Evolutionary conservation across 2,113 vertebrate genomes (phyloP).

Genomic region (Misgurnus mizolepis): DNA sequence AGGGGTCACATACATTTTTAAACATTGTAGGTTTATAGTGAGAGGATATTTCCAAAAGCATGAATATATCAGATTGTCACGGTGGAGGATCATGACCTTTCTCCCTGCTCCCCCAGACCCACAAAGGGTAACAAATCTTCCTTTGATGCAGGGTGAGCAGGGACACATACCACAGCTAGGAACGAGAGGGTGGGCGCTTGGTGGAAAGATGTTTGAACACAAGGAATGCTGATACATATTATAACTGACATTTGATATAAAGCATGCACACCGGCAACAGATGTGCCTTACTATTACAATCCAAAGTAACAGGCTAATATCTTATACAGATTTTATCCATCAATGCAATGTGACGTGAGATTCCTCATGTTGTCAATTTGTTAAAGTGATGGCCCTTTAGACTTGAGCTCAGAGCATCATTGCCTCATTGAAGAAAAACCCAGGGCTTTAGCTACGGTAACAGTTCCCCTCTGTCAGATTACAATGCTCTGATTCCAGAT

Average conservation of each 20-base stretch:
- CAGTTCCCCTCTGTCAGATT: slow-evolving; percentile 60
- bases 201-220: not conserved
- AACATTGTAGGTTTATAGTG: not conserved
- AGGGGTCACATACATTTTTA: not conserved
- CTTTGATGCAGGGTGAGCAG: slow-evolving; percentile 26
- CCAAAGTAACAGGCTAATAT: too few species aligned
- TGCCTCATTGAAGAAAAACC: slow-evolving; percentile 39
- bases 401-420: slow-evolving; percentile 21
- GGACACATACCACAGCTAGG: slow-evolving; percentile 11
- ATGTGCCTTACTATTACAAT: not conserved
- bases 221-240: slow-evolving; percentile 2
- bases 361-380: slow-evolving; percentile 17
- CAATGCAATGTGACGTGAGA: not conserved
- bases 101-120: not conserved
- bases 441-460: slow-evolving; percentile 51
- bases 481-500: slow-evolving; percentile 59
- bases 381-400: slow-evolving; percentile 25
- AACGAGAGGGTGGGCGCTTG: not conserved
- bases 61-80: not conserved
- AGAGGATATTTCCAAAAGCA: slow-evolving; percentile 22
- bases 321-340: slow-evolving; percentile 7
- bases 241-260: slow-evolving; percentile 16
- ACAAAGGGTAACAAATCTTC: slow-evolving; percentile 24
- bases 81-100: slow-evolving; percentile 33
- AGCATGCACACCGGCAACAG: not conserved